These are phyloP conservation scores for Itoplectis maculator DNA, from an alignment of 2,888 invertebrate genomes.

Conservation along the genomic window DNA sequence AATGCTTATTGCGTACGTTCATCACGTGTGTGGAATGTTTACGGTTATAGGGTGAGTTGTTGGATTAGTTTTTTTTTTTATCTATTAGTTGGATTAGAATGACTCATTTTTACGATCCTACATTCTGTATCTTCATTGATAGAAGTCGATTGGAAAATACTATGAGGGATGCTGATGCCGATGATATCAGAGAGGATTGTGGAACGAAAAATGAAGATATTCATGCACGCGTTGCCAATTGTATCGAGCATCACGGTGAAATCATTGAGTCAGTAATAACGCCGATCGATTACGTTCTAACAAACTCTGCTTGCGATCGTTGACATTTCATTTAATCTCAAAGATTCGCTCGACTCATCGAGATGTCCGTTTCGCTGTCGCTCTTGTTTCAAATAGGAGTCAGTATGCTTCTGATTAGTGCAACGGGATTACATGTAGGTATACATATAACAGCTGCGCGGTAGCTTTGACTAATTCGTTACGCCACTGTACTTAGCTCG, in stretches of 20 bases:
- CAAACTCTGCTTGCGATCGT: too few species aligned
- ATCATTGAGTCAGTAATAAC: constrained; percentile 43
- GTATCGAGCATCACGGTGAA: constrained; percentile 37
- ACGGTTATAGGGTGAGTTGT: constrained; percentile 64
- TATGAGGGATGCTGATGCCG: too few species aligned
- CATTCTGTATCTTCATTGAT: too few species aligned
- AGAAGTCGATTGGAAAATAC: too few species aligned
- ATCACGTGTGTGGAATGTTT: constrained; percentile 67
- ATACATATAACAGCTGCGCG: neutral
- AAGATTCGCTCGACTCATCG: constrained; percentile 62
- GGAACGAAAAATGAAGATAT: neutral
- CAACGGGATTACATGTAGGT: constrained; percentile 65
- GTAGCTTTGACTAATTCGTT: neutral
- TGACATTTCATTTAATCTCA: neutral
- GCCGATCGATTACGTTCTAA: neutral
- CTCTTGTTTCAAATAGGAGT: constrained; percentile 54
- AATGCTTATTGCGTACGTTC: constrained; percentile 61
- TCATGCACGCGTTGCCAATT: constrained; percentile 48
- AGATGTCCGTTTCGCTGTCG: constrained; percentile 50
- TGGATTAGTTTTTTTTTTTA: too few species aligned
- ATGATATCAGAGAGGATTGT: too few species aligned
- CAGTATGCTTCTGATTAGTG: constrained; percentile 64
- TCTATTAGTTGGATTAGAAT: too few species aligned
- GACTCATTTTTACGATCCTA: too few species aligned
- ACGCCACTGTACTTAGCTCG: constrained; percentile 36